Evolutionary conservation across 2,797 vertebrate genomes (phyloP).

Genomic region (Helarctos malayanus): DNA sequence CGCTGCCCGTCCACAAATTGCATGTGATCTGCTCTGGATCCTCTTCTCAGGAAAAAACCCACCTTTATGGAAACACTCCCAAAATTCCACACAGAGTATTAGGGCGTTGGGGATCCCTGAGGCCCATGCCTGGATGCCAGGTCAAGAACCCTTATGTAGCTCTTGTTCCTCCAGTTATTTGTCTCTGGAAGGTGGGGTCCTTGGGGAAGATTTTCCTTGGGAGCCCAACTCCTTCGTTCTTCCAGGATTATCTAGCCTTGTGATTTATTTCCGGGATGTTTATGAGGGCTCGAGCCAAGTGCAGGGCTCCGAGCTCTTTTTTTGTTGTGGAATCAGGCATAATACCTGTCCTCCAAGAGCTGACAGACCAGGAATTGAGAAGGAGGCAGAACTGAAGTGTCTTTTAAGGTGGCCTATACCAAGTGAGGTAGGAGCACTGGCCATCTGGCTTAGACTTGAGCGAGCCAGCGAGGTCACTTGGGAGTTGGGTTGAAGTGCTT

Average conservation of each 20-base stretch:
- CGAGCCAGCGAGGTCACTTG: fast-evolving
- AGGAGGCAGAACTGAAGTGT: neutral
- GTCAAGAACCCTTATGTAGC: neutral
- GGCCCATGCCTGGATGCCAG: fast-evolving
- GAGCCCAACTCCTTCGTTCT: neutral
- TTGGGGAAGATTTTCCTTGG: neutral
- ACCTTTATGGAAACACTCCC: neutral
- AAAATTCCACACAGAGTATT: neutral
- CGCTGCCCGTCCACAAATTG: neutral
- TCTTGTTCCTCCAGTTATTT: neutral
- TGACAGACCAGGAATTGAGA: neutral
- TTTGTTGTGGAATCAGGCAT: neutral
- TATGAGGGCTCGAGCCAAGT: neutral
- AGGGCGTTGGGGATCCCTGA: neutral
- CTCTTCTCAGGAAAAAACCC: neutral
- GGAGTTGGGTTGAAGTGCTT: neutral
- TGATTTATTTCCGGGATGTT: neutral
- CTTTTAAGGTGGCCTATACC: neutral
- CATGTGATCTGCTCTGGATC: neutral
- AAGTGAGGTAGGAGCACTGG: neutral
- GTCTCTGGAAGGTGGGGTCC: neutral
- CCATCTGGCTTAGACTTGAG: neutral
- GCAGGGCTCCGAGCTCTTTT: neutral
- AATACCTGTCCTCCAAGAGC: neutral
- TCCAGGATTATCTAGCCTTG: neutral